Evolutionary conservation across 2,888 invertebrate species (phyloP), one percentile per base, ranked within the genome.

Genomic region (Selenia dentaria): DNA sequence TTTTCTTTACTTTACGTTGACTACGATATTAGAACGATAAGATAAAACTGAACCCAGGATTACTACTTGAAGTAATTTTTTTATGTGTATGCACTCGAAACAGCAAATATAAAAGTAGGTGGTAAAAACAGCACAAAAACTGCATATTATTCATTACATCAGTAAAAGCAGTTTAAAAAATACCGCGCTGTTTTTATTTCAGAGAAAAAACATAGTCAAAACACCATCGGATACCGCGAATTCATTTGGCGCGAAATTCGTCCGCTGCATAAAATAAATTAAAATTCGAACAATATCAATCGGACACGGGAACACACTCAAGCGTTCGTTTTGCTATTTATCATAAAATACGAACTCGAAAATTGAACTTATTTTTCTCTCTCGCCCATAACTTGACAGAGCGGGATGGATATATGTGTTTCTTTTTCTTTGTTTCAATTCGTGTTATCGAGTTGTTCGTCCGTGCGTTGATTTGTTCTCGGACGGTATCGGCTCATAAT

Each of bases 251-350:
- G 76, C 71, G 68, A 71, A 76, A 75, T 71, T 63, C 65, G 58
- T 59, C 65, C 68, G 64, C 68, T 74, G 78, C 77, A 79, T 75
- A 74, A 82, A 82, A 79, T 78, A 79, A 85, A 83, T 83, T n/a
- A 78, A 76, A 79, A 80, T 73, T 66, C 72, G 77, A 79, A 83
- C 81, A 83, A 82, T 82, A 81, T 83, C 81, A 84, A 84, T 84
- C 75, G 74, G 74, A 85, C 84, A 84, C 69, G 82, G 63, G 74
- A 85, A 86, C 74, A 80, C 84, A 81, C 83, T 84, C 77, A 74
- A 62, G 61, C 70, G 67, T 74, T 70, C 68, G 67, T 72, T 79
- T 74, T 69, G 78, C 79, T 83, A 84, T 85, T 84, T 85, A 84
- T 83, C 82, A 83, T 85, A 83, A 83, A 83, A 83, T 77, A 77